A percentile compares a stretch with the other conserved stretches of the same genome.
phyloP scores from a whole-genome alignment of 1,140 invertebrate genomes.

The Drosophila athabasca region DNA sequence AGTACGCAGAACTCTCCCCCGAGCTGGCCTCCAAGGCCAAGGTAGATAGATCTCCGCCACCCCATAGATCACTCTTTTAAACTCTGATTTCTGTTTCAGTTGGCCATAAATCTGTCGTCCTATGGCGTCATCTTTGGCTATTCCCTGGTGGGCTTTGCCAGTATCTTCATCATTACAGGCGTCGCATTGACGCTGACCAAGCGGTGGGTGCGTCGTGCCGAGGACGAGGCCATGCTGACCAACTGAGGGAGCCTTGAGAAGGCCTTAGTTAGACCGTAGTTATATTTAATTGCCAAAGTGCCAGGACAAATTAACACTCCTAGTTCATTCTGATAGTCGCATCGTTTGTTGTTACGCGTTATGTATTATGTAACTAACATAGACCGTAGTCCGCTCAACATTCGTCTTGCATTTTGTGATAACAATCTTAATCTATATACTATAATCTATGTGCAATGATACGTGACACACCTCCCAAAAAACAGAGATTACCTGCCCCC shows the following conservation, averaged over 20 bases:
- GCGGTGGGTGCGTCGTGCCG: constrained; percentile 78
- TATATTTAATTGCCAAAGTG: constrained; percentile 59
- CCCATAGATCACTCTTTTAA: too few relatives aligned
- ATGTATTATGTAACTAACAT: constrained; percentile 32
- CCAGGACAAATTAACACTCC: constrained; percentile 45
- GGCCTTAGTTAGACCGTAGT: constrained; percentile 1
- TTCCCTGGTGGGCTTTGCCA: constrained; percentile 84
- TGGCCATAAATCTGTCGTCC: constrained; percentile 84
- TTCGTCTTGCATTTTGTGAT: constrained; percentile 39
- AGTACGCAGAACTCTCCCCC: constrained; percentile 86
- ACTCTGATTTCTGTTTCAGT: constrained; percentile 28
- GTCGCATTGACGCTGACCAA: constrained; percentile 83
- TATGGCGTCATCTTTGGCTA: constrained; percentile 85
- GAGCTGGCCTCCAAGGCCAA: constrained; percentile 86
- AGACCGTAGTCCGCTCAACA: background rate
- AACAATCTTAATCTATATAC: constrained; percentile 7
- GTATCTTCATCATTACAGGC: constrained; percentile 84
- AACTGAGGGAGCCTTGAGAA: constrained; percentile 30
- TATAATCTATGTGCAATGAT: too few relatives aligned
- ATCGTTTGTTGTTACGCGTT: constrained; percentile 40
- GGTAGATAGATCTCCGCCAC: constrained; percentile 43
- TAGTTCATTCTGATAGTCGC: constrained; percentile 57
- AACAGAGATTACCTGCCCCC: constrained; percentile 2
- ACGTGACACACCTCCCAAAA: background rate
- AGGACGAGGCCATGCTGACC: constrained; percentile 76